Percentiles rank a stretch among this genome's conserved stretches.
Conservation (phyloP, 2,888 invertebrate genomes). For the Catotricha subobsoleta region DNA sequence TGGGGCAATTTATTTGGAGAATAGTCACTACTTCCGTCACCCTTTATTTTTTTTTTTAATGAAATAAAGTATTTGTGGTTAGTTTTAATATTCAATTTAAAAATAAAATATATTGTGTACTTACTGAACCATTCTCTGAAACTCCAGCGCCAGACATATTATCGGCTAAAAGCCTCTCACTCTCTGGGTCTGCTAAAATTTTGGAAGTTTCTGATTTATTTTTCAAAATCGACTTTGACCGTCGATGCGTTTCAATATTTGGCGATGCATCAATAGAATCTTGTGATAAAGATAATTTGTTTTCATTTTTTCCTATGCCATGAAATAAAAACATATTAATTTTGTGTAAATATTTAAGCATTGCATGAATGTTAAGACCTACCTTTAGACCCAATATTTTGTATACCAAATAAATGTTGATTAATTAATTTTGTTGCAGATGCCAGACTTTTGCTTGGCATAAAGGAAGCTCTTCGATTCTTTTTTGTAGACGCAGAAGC, state of each 20-base stretch:
- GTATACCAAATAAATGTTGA: slow-evolving; percentile 52
- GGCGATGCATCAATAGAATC: slow-evolving; percentile 51
- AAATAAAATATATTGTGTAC: slow-evolving; percentile 3
- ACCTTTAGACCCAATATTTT: slow-evolving; percentile 31
- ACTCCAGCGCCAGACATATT: slow-evolving; percentile 39
- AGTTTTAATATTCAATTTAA: not conserved
- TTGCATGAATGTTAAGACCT: not conserved
- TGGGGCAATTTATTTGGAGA: slow-evolving; percentile 38
- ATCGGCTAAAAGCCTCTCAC: slow-evolving; percentile 53
- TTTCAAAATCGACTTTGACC: slow-evolving; percentile 60
- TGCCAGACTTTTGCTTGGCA: slow-evolving; percentile 45
- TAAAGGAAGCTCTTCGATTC: slow-evolving; percentile 36
- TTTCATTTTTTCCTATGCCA: slow-evolving; percentile 36
- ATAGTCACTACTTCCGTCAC: slow-evolving; percentile 48
- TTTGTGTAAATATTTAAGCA: too few relatives aligned
- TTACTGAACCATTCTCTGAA: slow-evolving; percentile 34
- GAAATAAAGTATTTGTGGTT: not conserved
- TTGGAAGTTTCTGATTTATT: slow-evolving; percentile 46
- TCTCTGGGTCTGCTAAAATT: slow-evolving; percentile 48
- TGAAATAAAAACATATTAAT: not conserved
- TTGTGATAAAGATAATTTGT: slow-evolving; percentile 47
- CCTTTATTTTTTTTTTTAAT: slow-evolving; percentile 26
- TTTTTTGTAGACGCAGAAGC: slow-evolving; percentile 9
- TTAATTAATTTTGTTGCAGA: slow-evolving; percentile 54
- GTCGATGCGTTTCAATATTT: slow-evolving; percentile 43